Evolutionary conservation across 2,113 vertebrate species (phyloP).

Genomic region (Hypomesus transpacificus): DNA sequence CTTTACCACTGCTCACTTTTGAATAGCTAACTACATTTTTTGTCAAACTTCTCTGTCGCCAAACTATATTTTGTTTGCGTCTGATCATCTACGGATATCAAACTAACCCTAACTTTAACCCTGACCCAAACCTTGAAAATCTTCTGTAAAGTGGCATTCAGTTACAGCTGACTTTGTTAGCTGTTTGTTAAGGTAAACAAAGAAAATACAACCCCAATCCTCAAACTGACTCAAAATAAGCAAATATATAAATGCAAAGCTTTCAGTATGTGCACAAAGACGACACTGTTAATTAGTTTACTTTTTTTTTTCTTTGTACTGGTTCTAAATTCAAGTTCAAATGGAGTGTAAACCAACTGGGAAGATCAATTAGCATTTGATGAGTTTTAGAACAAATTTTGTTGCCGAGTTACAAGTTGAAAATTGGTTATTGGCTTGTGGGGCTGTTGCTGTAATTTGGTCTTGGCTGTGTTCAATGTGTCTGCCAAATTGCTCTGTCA

Average conservation of each 20-base stretch:
- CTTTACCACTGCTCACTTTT: no score
- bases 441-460: conserved; percentile 53
- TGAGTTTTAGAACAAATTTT: conserved; percentile 56
- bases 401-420: conserved; percentile 48
- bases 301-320: neutral
- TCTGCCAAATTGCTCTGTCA: conserved; percentile 64
- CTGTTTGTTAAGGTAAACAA: conserved; percentile 35
- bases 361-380: conserved; percentile 59
- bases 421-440: conserved; percentile 60
- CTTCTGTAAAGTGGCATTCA: no score
- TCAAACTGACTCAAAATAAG: neutral
- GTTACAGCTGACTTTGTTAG: conserved; percentile 59
- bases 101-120: no score
- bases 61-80: no score
- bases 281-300: neutral
- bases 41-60: no score
- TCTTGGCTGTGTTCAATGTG: conserved; percentile 54
- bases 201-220: conserved; percentile 7
- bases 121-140: no score
- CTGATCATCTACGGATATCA: no score
- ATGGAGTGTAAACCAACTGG: conserved; percentile 20
- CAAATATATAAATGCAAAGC: neutral
- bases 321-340: conserved; percentile 1
- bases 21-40: no score
- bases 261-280: no score